phyloP scores from a whole-genome alignment of 2,797 vertebrate genomes.

The Coracias cyanogaster region DNA sequence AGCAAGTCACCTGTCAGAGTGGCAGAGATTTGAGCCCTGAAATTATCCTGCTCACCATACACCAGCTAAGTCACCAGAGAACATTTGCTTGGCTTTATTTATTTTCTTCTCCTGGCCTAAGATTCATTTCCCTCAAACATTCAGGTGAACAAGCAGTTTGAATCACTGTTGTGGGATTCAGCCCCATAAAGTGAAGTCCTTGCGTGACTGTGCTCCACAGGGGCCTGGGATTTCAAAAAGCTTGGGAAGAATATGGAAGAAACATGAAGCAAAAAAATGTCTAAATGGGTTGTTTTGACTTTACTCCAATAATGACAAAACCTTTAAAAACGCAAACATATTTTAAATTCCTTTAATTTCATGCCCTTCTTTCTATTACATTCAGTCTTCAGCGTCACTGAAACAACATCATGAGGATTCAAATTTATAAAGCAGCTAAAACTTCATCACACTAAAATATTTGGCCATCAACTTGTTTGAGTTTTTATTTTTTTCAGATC shows the following conservation, averaged over 20 bases:
- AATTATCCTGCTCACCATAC: background rate
- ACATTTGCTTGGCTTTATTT: background rate
- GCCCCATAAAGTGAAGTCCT: background rate
- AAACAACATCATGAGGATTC: background rate
- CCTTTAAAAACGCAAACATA: background rate
- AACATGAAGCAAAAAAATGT: background rate
- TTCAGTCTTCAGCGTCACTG: background rate
- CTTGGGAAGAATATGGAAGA: background rate
- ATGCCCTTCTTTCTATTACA: background rate
- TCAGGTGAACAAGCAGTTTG: background rate
- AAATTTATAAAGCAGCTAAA: background rate
- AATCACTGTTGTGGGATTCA: background rate
- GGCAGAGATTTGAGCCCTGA: background rate
- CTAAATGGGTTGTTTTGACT: background rate
- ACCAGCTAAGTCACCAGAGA: background rate
- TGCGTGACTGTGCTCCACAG: background rate
- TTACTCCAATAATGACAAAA: background rate
- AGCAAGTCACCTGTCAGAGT: background rate
- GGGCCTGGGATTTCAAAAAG: background rate
- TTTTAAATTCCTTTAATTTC: background rate
- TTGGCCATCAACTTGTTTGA: background rate
- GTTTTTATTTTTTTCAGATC: background rate
- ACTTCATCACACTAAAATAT: background rate
- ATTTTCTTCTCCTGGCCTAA: background rate
- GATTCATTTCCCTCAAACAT: background rate